Conservation (phyloP, 2,888 invertebrate species). For the Eudiplozoon nipponicum region DNA sequence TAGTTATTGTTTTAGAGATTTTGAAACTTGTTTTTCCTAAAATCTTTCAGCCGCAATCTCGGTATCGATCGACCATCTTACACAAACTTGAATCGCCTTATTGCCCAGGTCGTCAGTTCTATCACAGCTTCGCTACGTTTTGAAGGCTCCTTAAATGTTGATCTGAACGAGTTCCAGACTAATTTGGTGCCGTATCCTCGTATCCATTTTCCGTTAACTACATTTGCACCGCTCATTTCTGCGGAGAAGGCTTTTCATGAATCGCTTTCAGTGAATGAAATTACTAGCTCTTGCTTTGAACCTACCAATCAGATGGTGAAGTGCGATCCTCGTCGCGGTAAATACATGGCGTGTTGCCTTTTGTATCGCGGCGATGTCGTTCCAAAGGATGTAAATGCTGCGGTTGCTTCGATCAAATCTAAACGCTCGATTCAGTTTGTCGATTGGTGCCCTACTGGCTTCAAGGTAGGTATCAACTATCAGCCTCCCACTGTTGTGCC, state of each 20-base stretch:
- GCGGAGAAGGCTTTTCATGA: constrained; percentile 22
- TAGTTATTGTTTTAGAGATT: neutral
- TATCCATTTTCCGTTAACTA: constrained; percentile 51
- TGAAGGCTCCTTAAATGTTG: constrained; percentile 30
- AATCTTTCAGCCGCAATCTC: constrained; percentile 40
- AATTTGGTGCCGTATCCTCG: constrained; percentile 28
- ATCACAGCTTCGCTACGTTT: constrained; percentile 28
- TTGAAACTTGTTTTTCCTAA: neutral
- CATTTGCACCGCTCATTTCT: constrained; percentile 32
- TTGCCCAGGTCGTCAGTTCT: constrained; percentile 42
- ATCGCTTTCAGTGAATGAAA: constrained; percentile 21
- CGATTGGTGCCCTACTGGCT: constrained; percentile 47
- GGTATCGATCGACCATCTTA: constrained; percentile 51
- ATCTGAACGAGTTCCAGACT: constrained; percentile 29
- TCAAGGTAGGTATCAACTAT: constrained; percentile 32
- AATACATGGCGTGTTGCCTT: constrained; percentile 19
- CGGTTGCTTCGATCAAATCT: constrained; percentile 46
- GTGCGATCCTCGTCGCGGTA: constrained; percentile 19
- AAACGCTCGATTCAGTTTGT: constrained; percentile 47
- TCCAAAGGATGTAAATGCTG: constrained; percentile 22
- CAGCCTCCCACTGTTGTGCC: constrained; percentile 30
- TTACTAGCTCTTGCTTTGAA: constrained; percentile 21
- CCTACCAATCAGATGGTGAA: constrained; percentile 21
- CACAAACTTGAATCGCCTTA: constrained; percentile 58
- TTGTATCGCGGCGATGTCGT: constrained; percentile 19